Base-by-base conservation (phyloP, 2,888 invertebrate species). In the Meteorus colon region DNA sequence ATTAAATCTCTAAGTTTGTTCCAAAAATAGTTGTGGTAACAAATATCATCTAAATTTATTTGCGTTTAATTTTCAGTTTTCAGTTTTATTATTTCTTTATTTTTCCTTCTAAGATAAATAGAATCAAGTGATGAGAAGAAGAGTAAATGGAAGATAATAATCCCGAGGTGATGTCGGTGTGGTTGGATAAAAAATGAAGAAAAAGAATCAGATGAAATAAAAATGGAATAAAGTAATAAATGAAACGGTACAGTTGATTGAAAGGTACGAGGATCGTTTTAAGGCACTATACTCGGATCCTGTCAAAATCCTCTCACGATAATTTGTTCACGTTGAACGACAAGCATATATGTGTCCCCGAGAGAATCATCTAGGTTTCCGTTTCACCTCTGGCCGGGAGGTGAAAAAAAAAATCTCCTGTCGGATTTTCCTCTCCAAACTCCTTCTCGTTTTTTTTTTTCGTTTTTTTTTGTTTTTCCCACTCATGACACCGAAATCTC, bases 221-320 rank as follows among this genome's bases (percentile, higher is more conserved):
- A 48, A 51, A 19, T n/a, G 19, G 10, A 55, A 55, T n/a, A 6
- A 19, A 55, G 5, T 8, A 55, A 24, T 55, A 24, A 68, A 51
- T 14, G 16, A 51, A 68, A 16, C 19, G 10, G 24, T 31, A 51
- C 2, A 8, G 4, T 27, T 68, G 51, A 68, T 48, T 68, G 68
- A 48, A 51, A 68, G 68, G 29, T 48, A 48, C 48, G 10, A 68
- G n/a, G 27, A 48, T 68, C 48, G 27, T 45, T 68, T 48, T 29
- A 10, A 29, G n/a, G 27, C 34, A 68, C 48, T 51, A 48, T 29
- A 51, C 29, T 8, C 10, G 19, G 8, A 59, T 69, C 60, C 71
- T 71, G 37, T 62, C 62, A 41, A 71, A 71, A 71, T 71, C 41
- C 71, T 62, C 70, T 70, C 60, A 55, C 8, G 71, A 62, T 71